A percentile compares a stretch with the other conserved stretches of the same genome.
Evolutionary conservation across 1,140 invertebrate species (phyloP).

Genomic region (Penaeus vannamei): DNA sequence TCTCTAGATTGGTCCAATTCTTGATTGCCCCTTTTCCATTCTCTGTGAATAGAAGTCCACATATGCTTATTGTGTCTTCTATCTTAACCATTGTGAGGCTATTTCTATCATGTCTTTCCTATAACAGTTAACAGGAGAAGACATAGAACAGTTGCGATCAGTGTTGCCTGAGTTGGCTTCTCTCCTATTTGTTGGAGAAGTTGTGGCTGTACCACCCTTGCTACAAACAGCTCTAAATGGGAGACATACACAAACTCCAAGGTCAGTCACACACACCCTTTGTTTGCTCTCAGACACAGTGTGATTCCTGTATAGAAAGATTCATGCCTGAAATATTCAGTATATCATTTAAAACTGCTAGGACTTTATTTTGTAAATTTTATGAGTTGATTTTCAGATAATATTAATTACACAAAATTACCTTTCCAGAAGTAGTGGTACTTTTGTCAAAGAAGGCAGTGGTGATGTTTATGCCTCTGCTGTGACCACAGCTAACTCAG

Average conservation of each 20-base stretch:
- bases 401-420: not conserved
- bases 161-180: slow-evolving; percentile 76
- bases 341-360: too few species aligned
- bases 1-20: too few species aligned
- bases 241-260: slow-evolving; percentile 3
- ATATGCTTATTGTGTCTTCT: not conserved
- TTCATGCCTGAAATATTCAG: too few species aligned
- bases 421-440: not conserved
- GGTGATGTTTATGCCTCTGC: slow-evolving; percentile 41
- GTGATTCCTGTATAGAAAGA: too few species aligned
- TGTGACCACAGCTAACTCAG: slow-evolving; percentile 32
- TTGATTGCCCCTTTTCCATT: too few species aligned
- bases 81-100: not conserved
- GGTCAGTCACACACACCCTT: not conserved
- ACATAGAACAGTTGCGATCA: slow-evolving; percentile 79
- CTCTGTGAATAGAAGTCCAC: not conserved
- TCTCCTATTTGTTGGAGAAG: slow-evolving; percentile 63
- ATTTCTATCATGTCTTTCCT: not conserved
- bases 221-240: slow-evolving; percentile 17
- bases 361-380: too few species aligned
- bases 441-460: slow-evolving; percentile 34
- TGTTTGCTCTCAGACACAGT: too few species aligned
- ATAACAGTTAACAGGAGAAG: slow-evolving; percentile 76
- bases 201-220: slow-evolving; percentile 35
- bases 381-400: too few species aligned